These are phyloP conservation scores for Sipha maydis DNA, from an alignment of 2,888 invertebrate species.

Conservation along the genomic window DNA sequence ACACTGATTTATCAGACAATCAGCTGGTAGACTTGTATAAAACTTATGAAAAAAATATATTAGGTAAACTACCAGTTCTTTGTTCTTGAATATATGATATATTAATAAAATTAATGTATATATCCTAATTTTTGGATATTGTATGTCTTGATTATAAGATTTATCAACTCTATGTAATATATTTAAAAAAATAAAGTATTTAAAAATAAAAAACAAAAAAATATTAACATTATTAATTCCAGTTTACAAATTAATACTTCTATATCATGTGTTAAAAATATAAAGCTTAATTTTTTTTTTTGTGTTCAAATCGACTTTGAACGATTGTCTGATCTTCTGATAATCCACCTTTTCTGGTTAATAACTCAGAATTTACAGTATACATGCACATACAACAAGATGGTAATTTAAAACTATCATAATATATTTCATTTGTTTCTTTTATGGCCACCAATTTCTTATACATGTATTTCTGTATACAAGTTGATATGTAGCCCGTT, in stretches of 20 bases:
- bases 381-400: constrained; percentile 78
- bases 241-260: too few species aligned
- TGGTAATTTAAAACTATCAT: constrained; percentile 73
- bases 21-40: constrained; percentile 56
- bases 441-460: constrained; percentile 71
- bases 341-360: neutral
- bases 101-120: neutral
- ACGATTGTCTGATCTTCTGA: neutral
- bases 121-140: neutral
- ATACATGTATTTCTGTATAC: constrained; percentile 74
- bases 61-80: constrained; percentile 58
- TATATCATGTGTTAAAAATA: too few species aligned
- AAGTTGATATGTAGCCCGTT: constrained; percentile 70
- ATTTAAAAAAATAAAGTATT: neutral
- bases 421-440: constrained; percentile 68
- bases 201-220: neutral
- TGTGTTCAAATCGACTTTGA: neutral
- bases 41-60: constrained; percentile 52
- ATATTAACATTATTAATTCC: constrained; percentile 27
- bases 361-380: neutral
- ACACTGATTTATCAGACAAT: constrained; percentile 66
- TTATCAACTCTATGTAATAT: neutral
- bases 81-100: neutral
- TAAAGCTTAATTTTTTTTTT: constrained; percentile 2
- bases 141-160: neutral